Evolutionary conservation across 1,140 invertebrate genomes (phyloP).

Genomic region (Psix sp.): DNA sequence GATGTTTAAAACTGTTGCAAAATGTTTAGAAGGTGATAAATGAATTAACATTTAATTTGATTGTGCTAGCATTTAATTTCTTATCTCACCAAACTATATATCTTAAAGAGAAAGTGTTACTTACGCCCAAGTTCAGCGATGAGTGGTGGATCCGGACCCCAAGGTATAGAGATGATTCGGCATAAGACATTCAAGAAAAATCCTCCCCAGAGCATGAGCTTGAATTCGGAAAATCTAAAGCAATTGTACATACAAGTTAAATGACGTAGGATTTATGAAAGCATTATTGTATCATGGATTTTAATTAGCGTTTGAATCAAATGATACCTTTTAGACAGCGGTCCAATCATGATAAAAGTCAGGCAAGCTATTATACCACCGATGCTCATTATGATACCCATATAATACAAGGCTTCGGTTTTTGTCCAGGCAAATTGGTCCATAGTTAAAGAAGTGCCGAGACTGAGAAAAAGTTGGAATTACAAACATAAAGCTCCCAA

Average conservation of each 20-base stretch:
- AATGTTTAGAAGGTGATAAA: too few species aligned
- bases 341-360: conserved; percentile 84
- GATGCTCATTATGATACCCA: conserved; percentile 88
- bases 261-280: conserved; percentile 29
- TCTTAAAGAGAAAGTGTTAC: conserved; percentile 49
- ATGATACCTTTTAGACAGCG: conserved; percentile 81
- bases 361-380: conserved; percentile 86
- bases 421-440: conserved; percentile 93
- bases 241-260: conserved; percentile 27
- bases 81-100: too few species aligned
- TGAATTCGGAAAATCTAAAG: conserved; percentile 82
- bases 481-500: conserved; percentile 44
- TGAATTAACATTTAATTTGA: too few species aligned
- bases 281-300: conserved; percentile 24
- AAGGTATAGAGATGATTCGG: conserved; percentile 85
- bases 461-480: conserved; percentile 72
- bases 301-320: conserved; percentile 35
- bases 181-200: conserved; percentile 88
- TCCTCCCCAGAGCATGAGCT: conserved; percentile 87
- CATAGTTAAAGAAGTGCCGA: conserved; percentile 90
- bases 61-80: too few species aligned
- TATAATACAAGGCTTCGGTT: conserved; percentile 85
- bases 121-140: conserved; percentile 76
- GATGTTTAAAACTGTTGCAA: not conserved
- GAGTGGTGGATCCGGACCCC: conserved; percentile 82